Percentiles rank a stretch among this genome's conserved stretches.
phyloP scores from a whole-genome alignment of 2,797 vertebrate genomes.

The Sebastes umbrosus region DNA sequence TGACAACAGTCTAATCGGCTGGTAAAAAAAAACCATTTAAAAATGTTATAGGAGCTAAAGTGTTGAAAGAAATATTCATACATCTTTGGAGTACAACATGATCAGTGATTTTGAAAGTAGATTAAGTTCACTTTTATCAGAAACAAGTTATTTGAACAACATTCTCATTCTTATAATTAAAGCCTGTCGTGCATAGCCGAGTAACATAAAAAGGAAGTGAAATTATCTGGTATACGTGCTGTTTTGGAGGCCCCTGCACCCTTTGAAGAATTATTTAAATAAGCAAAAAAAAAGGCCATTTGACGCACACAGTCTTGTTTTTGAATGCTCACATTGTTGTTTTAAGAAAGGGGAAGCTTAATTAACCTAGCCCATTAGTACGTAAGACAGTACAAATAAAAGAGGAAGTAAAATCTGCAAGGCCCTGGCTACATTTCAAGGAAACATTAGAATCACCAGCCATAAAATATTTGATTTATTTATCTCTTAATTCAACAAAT shows the following conservation, averaged over 20 bases:
- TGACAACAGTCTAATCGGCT: too few relatives aligned
- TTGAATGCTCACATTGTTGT: too few relatives aligned
- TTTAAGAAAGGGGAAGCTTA: too few relatives aligned
- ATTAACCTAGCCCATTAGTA: too few relatives aligned
- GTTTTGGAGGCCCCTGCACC: too few relatives aligned
- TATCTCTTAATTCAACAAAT: conserved; percentile 76
- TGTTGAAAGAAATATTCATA: background rate
- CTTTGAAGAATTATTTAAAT: too few relatives aligned
- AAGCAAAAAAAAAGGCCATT: too few relatives aligned
- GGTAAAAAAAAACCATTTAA: too few relatives aligned
- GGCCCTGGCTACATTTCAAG: conserved; percentile 14
- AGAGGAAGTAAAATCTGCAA: background rate
- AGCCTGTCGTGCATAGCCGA: fast-evolving
- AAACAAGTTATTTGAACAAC: background rate
- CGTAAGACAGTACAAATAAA: background rate
- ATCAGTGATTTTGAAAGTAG: background rate
- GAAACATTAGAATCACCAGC: conserved; percentile 67
- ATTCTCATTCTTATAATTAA: conserved; percentile 3
- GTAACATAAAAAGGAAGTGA: conserved; percentile 3
- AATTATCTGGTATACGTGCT: too few relatives aligned
- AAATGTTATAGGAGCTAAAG: too few relatives aligned
- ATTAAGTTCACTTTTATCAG: background rate
- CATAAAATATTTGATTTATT: conserved; percentile 83
- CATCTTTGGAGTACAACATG: background rate
- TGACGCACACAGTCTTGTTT: too few relatives aligned